Base-by-base conservation (phyloP, 2,797 vertebrate species). In the Anomalospiza imberbis region DNA sequence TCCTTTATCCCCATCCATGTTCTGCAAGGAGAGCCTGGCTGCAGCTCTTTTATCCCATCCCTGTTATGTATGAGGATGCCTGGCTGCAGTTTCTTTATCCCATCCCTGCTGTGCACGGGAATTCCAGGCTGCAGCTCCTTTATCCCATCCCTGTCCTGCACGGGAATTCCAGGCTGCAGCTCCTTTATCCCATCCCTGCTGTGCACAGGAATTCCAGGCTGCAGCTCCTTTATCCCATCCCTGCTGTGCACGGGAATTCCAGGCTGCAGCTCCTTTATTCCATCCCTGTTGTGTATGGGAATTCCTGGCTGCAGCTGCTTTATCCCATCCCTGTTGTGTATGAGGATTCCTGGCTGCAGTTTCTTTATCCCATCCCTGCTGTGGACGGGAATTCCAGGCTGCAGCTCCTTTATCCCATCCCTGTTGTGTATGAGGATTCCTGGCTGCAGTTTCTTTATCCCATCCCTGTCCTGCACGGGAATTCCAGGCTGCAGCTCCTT, bases 41-140 rank as follows among this genome's bases (percentile, higher is more conserved):
- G 26, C 47, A 51, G 47, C 47, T n/a, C 18, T 47, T 42, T 20
- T 3, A 48, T 48, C 45, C 45, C 61, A 58, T 65, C 2, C 20
- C 2, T 25, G 0, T 45, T 0, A 4, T 6, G 2, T 28, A 11
- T 4, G 8, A 25, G 58, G 73, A 72, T 34, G 2, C 24, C 57
- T 13, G 29, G 10, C 1, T n/a, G 36, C 47, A 62, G 24, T 40
- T 21, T 25, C 70, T 34, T 17, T 13, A 34, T 73, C 53, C 42
- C 42, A 8, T 65, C 2, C 20, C 2, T 25, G 0, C 45, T 0
- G 4, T 6, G 2, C 28, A 11, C 4, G 8, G 25, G 36, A 40
- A 61, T 29, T 10, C 57, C 34, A 3, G 28, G 12, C 2, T 61
- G 28, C 26, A 40, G 26, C 26, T 40, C 18, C 26, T 20, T 7